These are phyloP conservation scores for Arctia plantaginis DNA, from an alignment of 2,888 invertebrate genomes.

Conservation along the genomic window DNA sequence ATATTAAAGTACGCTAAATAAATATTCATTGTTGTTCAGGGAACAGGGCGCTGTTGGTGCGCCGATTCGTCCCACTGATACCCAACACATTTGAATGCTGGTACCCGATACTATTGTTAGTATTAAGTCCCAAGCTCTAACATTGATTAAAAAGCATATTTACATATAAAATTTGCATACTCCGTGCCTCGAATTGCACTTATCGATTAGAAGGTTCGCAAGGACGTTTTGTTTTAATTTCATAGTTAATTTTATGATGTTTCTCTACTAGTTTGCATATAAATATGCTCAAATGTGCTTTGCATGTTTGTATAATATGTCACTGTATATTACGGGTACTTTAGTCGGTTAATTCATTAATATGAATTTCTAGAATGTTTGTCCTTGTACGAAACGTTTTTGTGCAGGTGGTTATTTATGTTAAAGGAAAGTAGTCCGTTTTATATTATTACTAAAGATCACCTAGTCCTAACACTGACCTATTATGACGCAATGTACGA, in stretches of 20 bases:
- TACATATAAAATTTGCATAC: conserved; percentile 81
- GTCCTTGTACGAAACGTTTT: conserved; percentile 23
- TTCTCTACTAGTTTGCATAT: conserved; percentile 51
- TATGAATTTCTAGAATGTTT: conserved; percentile 35
- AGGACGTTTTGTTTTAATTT: conserved; percentile 61
- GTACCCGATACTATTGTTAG: conserved; percentile 79
- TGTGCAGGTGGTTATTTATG: conserved; percentile 3
- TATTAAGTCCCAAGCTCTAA: conserved; percentile 64
- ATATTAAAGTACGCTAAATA: conserved; percentile 73
- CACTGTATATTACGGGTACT: conserved; percentile 27
- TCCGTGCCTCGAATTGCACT: conserved; percentile 79
- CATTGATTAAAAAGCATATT: conserved; percentile 83
- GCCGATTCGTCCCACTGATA: conserved; percentile 76
- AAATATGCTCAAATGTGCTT: conserved; percentile 50
- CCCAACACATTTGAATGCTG: conserved; percentile 75
- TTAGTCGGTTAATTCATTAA: conserved; percentile 34
- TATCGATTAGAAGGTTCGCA: conserved; percentile 73
- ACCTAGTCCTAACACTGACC: not conserved
- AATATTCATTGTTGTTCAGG: conserved; percentile 80
- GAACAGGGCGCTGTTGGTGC: conserved; percentile 53
- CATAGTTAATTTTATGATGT: conserved; percentile 54
- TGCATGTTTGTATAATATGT: conserved; percentile 53
- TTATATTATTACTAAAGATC: not conserved
- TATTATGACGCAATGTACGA: no score
- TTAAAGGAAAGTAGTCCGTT: not conserved